Conservation (phyloP, 2,888 invertebrate species). For the Eupeodes latifasciatus region DNA sequence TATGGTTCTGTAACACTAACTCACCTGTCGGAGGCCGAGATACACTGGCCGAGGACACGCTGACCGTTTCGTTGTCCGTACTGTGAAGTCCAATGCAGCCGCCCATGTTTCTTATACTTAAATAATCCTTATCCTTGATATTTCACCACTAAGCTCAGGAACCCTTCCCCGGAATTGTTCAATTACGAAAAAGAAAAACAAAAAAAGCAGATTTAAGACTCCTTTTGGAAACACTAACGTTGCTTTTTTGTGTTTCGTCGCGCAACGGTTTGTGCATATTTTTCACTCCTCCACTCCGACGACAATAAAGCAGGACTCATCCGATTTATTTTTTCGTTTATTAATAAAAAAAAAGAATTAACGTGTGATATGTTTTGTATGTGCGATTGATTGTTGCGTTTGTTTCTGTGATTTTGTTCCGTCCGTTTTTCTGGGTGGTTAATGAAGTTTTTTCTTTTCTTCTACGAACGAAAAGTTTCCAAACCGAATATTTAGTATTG, state of each 20-base stretch:
- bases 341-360: slow-evolving; percentile 4
- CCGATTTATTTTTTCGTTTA: slow-evolving; percentile 38
- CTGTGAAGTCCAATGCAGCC: slow-evolving; percentile 94
- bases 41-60: slow-evolving; percentile 91
- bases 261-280: slow-evolving; percentile 68
- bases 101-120: slow-evolving; percentile 86
- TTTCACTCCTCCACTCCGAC: slow-evolving; percentile 53
- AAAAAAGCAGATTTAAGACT: slow-evolving; percentile 11
- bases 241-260: slow-evolving; percentile 55
- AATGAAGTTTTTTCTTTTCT: slow-evolving; percentile 1
- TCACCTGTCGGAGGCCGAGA: slow-evolving; percentile 93
- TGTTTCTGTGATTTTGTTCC: neutral
- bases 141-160: neutral
- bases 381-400: slow-evolving; percentile 71
- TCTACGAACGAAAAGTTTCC: neutral
- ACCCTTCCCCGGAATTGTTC: slow-evolving; percentile 4
- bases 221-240: slow-evolving; percentile 40
- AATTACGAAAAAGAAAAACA: slow-evolving; percentile 2
- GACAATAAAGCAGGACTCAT: slow-evolving; percentile 57
- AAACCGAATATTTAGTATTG: slow-evolving; percentile 19
- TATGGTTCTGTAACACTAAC: slow-evolving; percentile 78
- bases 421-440: slow-evolving; percentile 36
- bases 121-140: slow-evolving; percentile 19
- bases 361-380: slow-evolving; percentile 51
- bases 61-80: slow-evolving; percentile 90